Evolutionary conservation across 2,888 invertebrate species (phyloP).

Genomic region (Melieria picta): DNA sequence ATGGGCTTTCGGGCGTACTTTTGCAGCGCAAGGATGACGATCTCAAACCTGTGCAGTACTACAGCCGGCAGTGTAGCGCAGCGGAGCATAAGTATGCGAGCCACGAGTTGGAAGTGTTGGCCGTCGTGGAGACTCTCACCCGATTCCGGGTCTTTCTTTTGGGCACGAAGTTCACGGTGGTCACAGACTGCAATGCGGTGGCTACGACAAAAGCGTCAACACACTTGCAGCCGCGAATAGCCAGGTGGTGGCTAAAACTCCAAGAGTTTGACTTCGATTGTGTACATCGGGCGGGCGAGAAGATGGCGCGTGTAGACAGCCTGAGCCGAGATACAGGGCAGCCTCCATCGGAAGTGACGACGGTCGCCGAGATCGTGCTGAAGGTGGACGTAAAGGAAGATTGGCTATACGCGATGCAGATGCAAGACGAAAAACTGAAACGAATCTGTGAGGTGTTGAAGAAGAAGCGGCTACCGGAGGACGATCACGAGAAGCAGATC

Average conservation of each 20-base stretch:
- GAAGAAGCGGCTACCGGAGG: not conserved
- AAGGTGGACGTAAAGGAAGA: constrained; percentile 14
- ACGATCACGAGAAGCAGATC: not conserved
- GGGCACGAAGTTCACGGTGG: too few relatives aligned
- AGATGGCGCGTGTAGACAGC: constrained; percentile 19
- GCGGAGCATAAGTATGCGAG: too few relatives aligned
- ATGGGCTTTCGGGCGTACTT: too few relatives aligned
- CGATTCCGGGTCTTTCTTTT: too few relatives aligned
- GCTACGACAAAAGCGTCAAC: too few relatives aligned
- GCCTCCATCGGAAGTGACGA: not conserved
- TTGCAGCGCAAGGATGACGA: too few relatives aligned
- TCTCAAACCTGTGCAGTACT: too few relatives aligned
- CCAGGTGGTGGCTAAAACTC: constrained; percentile 29
- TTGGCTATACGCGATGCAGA: constrained; percentile 21
- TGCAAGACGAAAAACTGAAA: constrained; percentile 24
- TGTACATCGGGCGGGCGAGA: constrained; percentile 4
- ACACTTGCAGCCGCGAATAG: too few relatives aligned
- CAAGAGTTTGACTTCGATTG: constrained; percentile 23
- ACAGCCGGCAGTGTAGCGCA: too few relatives aligned
- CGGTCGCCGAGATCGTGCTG: constrained; percentile 18
- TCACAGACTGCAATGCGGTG: too few relatives aligned
- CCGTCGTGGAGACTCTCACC: too few relatives aligned
- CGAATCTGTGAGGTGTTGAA: constrained; percentile 6
- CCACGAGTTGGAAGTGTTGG: too few relatives aligned
- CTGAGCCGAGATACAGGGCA: constrained; percentile 14